Base-by-base conservation (phyloP, 2,113 vertebrate species). In the Herpetotheres cachinnans region DNA sequence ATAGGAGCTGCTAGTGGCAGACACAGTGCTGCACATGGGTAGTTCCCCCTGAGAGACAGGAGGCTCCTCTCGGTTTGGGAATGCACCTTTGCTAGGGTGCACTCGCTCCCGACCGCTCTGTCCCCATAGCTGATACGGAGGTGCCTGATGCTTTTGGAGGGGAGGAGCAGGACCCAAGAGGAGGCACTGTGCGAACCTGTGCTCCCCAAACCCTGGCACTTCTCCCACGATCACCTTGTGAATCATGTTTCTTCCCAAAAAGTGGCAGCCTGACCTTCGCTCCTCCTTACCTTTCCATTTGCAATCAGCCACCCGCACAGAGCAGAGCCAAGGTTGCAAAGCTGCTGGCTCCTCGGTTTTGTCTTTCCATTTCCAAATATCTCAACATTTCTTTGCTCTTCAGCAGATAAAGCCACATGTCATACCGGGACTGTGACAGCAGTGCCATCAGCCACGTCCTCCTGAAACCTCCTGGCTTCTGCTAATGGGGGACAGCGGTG, bases 401-500 rank as follows among this genome's bases (percentile, higher is more conserved):
- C 66, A 85, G 79, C 13, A 69, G 61, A 58, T 13, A 81, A 87
- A 86, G 47, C 13, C 32, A 50, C 3, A 0, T 15, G 13, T 86
- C 42, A 36, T 50, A 36, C 46, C 5, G 12, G 30, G 40, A 69
- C 36, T 66, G 42, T 62, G 80, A 86, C 72, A 66, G 30, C 0
- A 0, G 19, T 79, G 46, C 29, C 87, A 87, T 44, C 59, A 46
- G 20, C 30, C 73, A 91, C 7, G 3, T 59, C 46, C 26, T 58
- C 62, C 65, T 83, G 72, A 85, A 90, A 62, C 49, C 49, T 79
- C 47, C 67, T 36, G 38, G 40, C 13, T 93, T 82, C 63, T 59
- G 38, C 47, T 56, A 65, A 38, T 0, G 0, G 7, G 10, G 4
- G 5, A 12, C 19, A 72, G 58, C 0, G 3, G 11, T 38, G 25